These are phyloP conservation scores for Lasioglossum villosulum DNA, from an alignment of 2,888 invertebrate genomes.

Conservation along the genomic window DNA sequence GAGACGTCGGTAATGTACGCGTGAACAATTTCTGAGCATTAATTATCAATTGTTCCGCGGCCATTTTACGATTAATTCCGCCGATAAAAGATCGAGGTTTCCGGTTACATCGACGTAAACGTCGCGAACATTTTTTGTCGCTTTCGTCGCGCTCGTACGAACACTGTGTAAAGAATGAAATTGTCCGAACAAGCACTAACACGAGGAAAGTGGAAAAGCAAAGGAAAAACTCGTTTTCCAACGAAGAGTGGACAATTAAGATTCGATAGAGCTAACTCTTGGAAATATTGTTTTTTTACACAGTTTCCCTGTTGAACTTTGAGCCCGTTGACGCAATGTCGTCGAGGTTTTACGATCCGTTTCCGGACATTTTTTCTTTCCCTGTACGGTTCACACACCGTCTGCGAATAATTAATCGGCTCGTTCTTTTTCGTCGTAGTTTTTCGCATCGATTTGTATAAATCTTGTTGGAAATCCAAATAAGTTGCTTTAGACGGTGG, in stretches of 20 bases:
- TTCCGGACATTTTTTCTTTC: constrained; percentile 1
- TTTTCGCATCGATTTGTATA: background rate
- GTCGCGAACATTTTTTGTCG: background rate
- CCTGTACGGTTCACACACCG: no score
- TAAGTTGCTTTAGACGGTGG: background rate
- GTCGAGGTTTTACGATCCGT: background rate
- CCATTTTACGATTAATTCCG: background rate
- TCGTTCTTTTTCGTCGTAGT: background rate
- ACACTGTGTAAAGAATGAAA: background rate
- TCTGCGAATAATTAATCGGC: background rate
- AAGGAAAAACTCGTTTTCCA: constrained; percentile 21
- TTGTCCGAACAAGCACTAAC: background rate
- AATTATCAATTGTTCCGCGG: background rate
- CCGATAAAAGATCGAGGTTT: background rate
- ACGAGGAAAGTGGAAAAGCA: constrained; percentile 13
- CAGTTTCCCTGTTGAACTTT: constrained; percentile 7
- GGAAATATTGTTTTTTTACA: background rate
- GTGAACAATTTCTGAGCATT: background rate
- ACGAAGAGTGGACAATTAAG: background rate
- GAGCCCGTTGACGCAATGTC: background rate
- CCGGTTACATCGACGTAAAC: background rate
- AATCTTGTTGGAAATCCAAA: no score
- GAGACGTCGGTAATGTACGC: no score
- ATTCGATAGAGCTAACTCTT: background rate
- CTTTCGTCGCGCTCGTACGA: background rate